Base-by-base conservation (phyloP, 2,113 vertebrate species). In the Anolis sagrei region DNA sequence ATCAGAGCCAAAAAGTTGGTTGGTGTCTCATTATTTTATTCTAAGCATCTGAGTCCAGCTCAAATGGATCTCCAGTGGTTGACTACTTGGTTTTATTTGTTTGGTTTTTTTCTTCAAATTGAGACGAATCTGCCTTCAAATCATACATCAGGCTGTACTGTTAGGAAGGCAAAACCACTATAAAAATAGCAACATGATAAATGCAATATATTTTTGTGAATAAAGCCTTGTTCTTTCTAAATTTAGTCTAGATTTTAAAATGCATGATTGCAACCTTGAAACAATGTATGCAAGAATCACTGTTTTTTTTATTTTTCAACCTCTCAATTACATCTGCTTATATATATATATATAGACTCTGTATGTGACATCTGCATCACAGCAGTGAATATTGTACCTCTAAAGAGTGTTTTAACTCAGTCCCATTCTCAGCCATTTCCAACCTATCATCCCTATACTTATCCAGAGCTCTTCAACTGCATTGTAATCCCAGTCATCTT, bases 171-270 rank as follows among this genome's bases (percentile, higher is more conserved):
- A 61, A 82, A 87, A 4, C 2, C 62, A 7, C 84, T 23, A 25
- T 48, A 48, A 39, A 68, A 25, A 4, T 83, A 69, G 19, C 77
- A 73, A 85, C 14, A 79, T 79, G 83, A 92, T 85, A 86, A 89
- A 81, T 62, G 32, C 32, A 87, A 0, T 58, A 23, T 83, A 54
- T 81, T 48, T 84, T 1, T 79, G 23, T 32, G 64, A 81, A 85
- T 32, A 69, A 72, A 6, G 32, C 75, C 54, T 77, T 36, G 2
- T 0, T 9, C 39, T 90, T 77, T n/a, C 10, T 11, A 61, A 86
- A 75, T 73, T 64, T 78, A 5, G 79, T 84, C 62, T 51, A 78
- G 79, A 9, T 88, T 7, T 27, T 88, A 87, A 78, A 89, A 23
- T 79, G 32, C 81, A 86, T 49, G 21, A 44, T 4, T 86, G 4